phyloP scores from a whole-genome alignment of 2,113 vertebrate genomes.

The Salvelinus fontinalis region DNA sequence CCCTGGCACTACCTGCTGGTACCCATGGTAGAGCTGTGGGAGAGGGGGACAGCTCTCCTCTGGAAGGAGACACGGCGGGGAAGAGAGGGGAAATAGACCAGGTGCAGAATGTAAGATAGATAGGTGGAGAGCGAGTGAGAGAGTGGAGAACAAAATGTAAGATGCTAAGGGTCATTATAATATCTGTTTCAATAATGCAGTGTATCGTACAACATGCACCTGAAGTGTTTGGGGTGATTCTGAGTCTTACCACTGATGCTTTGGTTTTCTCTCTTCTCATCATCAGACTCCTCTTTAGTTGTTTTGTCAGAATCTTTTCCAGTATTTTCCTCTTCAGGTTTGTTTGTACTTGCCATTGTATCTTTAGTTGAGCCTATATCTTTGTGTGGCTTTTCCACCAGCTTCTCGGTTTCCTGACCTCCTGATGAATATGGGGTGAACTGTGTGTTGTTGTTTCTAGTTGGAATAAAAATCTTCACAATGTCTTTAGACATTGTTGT shows the following conservation, averaged over 20 bases:
- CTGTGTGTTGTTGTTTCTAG: constrained; percentile 54
- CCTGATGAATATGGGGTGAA: constrained; percentile 54
- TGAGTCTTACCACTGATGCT: constrained; percentile 59
- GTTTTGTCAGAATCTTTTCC: constrained; percentile 29
- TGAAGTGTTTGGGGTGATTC: not conserved
- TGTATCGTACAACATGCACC: not conserved
- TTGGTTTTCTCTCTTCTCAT: constrained; percentile 66
- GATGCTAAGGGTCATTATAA: not conserved
- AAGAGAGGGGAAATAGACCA: not conserved
- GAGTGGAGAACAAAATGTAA: not conserved
- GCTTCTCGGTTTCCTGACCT: constrained; percentile 32
- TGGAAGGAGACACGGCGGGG: constrained; percentile 36
- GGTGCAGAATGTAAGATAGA: not conserved
- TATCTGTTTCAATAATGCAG: not conserved
- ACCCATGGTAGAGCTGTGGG: constrained; percentile 84
- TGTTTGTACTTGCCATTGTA: not conserved
- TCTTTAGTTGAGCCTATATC: not conserved
- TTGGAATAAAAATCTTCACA: constrained; percentile 34
- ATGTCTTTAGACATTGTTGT: constrained; percentile 26
- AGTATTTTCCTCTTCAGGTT: constrained; percentile 18
- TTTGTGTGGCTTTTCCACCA: constrained; percentile 25
- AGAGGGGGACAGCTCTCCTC: constrained; percentile 83
- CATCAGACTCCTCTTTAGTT: constrained; percentile 40
- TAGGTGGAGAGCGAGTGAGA: not conserved
- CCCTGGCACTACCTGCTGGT: constrained; percentile 76